Percentiles rank a stretch among this genome's conserved stretches.
phyloP scores from a whole-genome alignment of 2,888 invertebrate species.

The Crepidodera aurea region DNA sequence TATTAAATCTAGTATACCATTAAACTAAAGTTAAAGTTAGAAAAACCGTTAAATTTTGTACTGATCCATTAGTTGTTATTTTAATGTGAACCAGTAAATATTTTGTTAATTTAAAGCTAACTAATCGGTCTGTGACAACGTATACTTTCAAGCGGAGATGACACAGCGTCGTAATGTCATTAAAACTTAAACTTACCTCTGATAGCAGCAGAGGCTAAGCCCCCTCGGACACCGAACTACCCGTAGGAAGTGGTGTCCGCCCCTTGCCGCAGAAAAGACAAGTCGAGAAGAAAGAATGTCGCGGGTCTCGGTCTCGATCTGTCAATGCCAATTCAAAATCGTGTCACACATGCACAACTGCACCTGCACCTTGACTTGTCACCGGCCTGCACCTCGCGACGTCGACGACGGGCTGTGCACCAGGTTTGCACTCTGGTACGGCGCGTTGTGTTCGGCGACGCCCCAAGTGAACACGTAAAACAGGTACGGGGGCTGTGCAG shows the following conservation, averaged over 20 bases:
- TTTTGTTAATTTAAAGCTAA: too few species aligned
- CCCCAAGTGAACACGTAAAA: slow-evolving; percentile 36
- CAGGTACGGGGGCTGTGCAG: slow-evolving; percentile 34
- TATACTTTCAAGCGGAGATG: too few species aligned
- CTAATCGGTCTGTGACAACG: too few species aligned
- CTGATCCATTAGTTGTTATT: too few species aligned
- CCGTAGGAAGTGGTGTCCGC: slow-evolving; percentile 25
- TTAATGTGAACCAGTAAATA: too few species aligned
- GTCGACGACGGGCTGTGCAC: slow-evolving; percentile 34
- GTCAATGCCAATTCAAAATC: slow-evolving; percentile 26
- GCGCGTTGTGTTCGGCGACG: slow-evolving; percentile 34
- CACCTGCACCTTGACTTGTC: slow-evolving; percentile 33
- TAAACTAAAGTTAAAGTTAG: too few species aligned
- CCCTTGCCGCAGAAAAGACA: slow-evolving; percentile 19
- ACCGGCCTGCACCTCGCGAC: slow-evolving; percentile 36
- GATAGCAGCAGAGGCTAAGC: slow-evolving; percentile 26
- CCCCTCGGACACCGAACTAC: slow-evolving; percentile 22
- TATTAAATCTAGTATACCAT: too few species aligned
- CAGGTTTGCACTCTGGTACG: slow-evolving; percentile 34
- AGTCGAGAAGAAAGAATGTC: slow-evolving; percentile 16
- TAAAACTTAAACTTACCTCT: slow-evolving; percentile 12
- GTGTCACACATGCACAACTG: slow-evolving; percentile 33
- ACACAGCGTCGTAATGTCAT: too few species aligned
- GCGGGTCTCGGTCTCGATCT: slow-evolving; percentile 19
- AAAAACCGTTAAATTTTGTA: too few species aligned